Evolutionary conservation across 1,140 invertebrate genomes (phyloP).

Genomic region (Pollicipes pollicipes): DNA sequence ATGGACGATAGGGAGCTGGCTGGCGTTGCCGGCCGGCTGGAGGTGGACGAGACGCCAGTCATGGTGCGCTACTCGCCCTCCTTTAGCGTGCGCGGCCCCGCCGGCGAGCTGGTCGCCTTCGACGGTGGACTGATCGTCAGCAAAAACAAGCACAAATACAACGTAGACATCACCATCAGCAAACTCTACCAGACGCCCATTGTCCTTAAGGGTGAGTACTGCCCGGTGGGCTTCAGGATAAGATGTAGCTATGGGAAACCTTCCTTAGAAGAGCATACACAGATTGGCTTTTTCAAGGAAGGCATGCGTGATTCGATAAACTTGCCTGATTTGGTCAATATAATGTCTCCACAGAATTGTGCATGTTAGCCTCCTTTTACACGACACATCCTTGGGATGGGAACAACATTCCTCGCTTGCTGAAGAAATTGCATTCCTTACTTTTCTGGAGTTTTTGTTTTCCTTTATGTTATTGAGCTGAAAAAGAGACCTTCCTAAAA

Average conservation of each 20-base stretch:
- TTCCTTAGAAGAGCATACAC: not conserved
- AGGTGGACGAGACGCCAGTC: not conserved
- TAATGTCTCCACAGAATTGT: too few species aligned
- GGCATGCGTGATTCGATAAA: too few species aligned
- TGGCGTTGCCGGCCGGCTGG: not conserved
- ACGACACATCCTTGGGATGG: too few species aligned
- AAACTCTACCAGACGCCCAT: not conserved
- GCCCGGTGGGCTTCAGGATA: not conserved
- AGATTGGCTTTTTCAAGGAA: too few species aligned
- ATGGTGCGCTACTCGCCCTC: not conserved
- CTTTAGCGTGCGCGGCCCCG: not conserved
- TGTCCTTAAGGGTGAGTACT: not conserved
- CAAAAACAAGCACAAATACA: not conserved
- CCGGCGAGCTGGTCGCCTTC: not conserved
- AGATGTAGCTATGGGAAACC: not conserved
- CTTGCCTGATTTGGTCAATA: too few species aligned
- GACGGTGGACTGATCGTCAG: not conserved
- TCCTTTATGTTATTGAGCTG: too few species aligned
- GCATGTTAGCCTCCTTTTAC: too few species aligned
- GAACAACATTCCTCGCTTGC: too few species aligned
- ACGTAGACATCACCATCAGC: not conserved
- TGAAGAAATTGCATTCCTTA: too few species aligned
- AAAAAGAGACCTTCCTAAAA: too few species aligned
- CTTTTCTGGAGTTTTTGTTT: too few species aligned
- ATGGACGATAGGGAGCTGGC: not conserved